Conservation (phyloP, 2,888 invertebrate genomes). For the Bimastos eiseni region DNA sequence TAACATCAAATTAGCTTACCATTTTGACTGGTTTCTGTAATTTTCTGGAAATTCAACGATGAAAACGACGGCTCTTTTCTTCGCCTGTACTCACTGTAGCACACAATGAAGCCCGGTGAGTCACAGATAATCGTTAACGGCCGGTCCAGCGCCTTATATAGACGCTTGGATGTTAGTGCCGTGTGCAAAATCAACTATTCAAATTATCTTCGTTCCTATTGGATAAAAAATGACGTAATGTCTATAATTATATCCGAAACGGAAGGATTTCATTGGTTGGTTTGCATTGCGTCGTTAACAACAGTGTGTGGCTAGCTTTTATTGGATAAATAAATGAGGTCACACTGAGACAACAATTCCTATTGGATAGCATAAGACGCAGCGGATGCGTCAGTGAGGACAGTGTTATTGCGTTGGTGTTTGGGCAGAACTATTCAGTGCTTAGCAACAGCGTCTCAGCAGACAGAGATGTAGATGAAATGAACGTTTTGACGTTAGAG, state of each 20-base stretch:
- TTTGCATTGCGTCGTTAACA: neutral
- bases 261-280: neutral
- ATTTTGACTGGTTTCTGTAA: constrained; percentile 27
- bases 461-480: neutral
- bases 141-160: neutral
- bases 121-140: neutral
- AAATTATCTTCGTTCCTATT: neutral
- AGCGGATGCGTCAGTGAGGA: neutral
- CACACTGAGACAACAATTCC: neutral
- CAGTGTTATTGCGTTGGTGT: neutral
- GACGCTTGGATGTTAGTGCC: neutral
- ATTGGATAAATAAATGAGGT: neutral
- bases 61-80: neutral
- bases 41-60: neutral
- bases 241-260: neutral
- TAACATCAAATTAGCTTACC: neutral
- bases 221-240: neutral
- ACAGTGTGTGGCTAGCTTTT: neutral
- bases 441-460: neutral
- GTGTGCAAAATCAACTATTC: constrained; percentile 21
- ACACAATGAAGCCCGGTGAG: constrained; percentile 14
- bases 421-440: neutral
- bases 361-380: neutral
- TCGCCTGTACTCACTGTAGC: neutral
- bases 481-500: neutral